Conservation (phyloP, 2,797 vertebrate genomes). For the Tiaroga cobitis region DNA sequence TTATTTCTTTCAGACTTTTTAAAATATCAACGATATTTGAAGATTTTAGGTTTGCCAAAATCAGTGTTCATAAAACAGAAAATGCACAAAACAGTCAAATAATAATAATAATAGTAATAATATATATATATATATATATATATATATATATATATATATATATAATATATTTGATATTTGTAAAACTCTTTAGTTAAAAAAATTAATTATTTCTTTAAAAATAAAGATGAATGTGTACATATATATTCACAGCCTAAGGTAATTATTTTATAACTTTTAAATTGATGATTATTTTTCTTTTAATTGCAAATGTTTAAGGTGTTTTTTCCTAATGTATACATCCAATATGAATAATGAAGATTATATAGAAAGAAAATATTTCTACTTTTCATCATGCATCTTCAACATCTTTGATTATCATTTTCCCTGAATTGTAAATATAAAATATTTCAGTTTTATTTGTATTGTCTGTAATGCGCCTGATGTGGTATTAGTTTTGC, state of each 20-base stretch:
- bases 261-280: not conserved
- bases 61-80: not conserved
- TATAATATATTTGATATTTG: too few species aligned
- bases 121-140: too few species aligned
- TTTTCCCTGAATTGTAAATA: not conserved
- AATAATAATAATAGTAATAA: too few species aligned
- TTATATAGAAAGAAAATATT: not conserved
- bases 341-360: not conserved
- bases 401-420: too few species aligned
- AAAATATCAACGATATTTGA: not conserved
- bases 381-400: too few species aligned
- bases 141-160: too few species aligned
- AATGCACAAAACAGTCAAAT: not conserved
- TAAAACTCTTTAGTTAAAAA: too few species aligned
- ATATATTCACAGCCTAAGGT: too few species aligned
- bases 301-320: not conserved
- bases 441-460: not conserved
- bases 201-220: too few species aligned
- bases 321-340: too few species aligned
- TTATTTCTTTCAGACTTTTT: not conserved
- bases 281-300: not conserved
- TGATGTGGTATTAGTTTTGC: conserved; percentile 1
- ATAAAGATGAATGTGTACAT: too few species aligned
- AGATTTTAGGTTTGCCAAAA: not conserved
- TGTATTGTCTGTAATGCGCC: not conserved